Conservation (phyloP, 2,888 invertebrate genomes). For the Megalurothrips usitatus region DNA sequence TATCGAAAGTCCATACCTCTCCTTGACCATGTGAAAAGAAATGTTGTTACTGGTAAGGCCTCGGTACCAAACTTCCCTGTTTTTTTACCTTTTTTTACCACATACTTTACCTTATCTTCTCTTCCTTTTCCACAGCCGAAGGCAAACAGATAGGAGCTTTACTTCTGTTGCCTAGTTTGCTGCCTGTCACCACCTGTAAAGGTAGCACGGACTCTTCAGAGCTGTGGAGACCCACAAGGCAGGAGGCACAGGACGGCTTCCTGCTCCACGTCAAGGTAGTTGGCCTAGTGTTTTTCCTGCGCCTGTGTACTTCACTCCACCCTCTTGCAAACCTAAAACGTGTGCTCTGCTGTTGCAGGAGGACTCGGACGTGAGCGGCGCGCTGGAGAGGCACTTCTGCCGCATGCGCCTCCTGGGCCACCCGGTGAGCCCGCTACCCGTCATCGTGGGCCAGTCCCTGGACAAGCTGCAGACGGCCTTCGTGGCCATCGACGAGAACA, state of each 20-base stretch:
- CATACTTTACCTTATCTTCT: neutral
- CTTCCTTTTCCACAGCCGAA: neutral
- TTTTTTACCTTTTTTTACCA: neutral
- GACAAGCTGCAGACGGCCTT: slow-evolving; percentile 1
- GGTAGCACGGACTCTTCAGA: neutral
- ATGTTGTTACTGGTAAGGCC: neutral
- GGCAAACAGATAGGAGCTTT: neutral
- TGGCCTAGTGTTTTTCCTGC: neutral
- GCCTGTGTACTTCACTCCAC: neutral
- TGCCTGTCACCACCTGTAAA: slow-evolving; percentile 3
- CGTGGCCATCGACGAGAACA: slow-evolving; percentile 13
- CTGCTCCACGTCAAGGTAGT: neutral
- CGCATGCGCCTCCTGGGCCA: slow-evolving; percentile 11
- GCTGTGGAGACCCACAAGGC: neutral
- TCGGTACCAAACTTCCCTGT: neutral
- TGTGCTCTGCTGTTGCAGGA: neutral
- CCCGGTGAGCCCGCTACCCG: neutral
- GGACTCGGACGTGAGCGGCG: neutral
- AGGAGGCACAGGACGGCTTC: neutral
- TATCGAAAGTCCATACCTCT: neutral
- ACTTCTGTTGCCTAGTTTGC: neutral
- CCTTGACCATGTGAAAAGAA: neutral
- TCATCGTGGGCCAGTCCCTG: neutral
- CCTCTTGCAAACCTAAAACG: too few species aligned
- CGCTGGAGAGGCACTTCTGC: neutral